Percentiles rank a stretch among this genome's conserved stretches.
Conservation (phyloP, 2,888 invertebrate species). For the Oligia latruncula region DNA sequence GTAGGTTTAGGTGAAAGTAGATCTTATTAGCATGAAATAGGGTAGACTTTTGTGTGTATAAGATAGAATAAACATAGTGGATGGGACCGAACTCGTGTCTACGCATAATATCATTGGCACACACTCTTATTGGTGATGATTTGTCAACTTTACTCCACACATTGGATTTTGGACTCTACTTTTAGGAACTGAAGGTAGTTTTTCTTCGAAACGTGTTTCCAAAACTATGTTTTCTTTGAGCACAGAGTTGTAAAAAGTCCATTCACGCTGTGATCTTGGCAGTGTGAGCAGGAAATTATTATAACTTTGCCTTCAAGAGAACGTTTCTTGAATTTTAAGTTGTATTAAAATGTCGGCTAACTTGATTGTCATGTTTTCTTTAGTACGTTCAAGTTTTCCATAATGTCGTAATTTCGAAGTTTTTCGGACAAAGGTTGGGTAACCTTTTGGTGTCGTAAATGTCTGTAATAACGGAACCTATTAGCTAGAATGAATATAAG, state of each 20-base stretch:
- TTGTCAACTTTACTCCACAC: conserved; percentile 81
- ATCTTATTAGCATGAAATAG: conserved; percentile 51
- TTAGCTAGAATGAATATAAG: background rate
- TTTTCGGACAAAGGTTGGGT: conserved; percentile 35
- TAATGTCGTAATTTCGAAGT: conserved; percentile 50
- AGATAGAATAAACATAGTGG: conserved; percentile 64
- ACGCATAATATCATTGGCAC: conserved; percentile 88
- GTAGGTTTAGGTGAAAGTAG: conserved; percentile 49
- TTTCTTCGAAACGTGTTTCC: conserved; percentile 27
- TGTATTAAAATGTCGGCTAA: conserved; percentile 56
- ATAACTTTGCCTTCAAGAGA: conserved; percentile 60
- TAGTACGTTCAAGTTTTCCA: conserved; percentile 34
- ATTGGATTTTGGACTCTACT: conserved; percentile 67
- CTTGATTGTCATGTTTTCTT: conserved; percentile 60
- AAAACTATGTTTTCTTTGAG: conserved; percentile 77
- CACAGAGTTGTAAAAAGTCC: conserved; percentile 77
- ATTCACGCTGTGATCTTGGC: conserved; percentile 78
- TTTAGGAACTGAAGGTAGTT: conserved; percentile 33
- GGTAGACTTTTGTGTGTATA: conserved; percentile 57
- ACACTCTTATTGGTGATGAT: conserved; percentile 85
- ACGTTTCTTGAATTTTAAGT: conserved; percentile 67
- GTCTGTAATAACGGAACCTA: conserved; percentile 8
- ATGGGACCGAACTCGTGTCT: conserved; percentile 82
- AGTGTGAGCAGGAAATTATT: conserved; percentile 69
- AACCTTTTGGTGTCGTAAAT: conserved; percentile 26